Base-by-base conservation (phyloP, 2,888 invertebrate genomes). In the Andrena marginata region DNA sequence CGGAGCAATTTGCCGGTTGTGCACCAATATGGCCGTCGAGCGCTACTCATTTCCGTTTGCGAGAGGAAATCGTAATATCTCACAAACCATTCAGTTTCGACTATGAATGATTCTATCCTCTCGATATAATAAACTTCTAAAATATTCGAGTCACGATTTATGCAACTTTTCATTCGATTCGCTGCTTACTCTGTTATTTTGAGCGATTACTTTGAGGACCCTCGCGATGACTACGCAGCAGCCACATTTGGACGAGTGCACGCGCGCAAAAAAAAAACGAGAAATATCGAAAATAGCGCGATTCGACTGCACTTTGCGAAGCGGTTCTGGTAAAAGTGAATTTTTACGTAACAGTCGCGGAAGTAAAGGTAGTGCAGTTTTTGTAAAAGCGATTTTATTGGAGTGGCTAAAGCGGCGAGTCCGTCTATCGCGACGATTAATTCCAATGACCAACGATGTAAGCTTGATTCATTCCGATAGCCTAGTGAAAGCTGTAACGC, bases 401-500 rank as follows among this genome's bases (percentile, higher is more conserved):
- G n/a, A 68, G 23, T 49, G 49, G 26, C 35, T 7, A 33, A 60
- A 13, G 20, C 59, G 33, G 13, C 23, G 31, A 49, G 4, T 75
- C 59, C 62, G 69, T 49, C 63, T 49, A 72, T 77, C 48, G 16
- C 33, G 5, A 54, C 48, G 49, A 68, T 77, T 79, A 77, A 76
- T 76, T 76, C 56, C 51, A 62, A 77, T 64, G 69, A 72, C 72
- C 63, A 69, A 69, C 69, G 69, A 69, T 42, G 56, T 8, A 31
- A 51, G 8, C n/a, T 65, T 51, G 31, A 60, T 60, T 64, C 49
- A 49, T 48, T 68, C 51, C 23, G 42, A 75, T 54, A 68, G 54
- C 23, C 29, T 42, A 23, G 78, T 75, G 75, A 78, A 78, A 74
- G 75, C 51, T 35, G 74, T 2, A 63, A 63, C 54, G 71, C 64